A percentile compares a stretch with the other conserved stretches of the same genome.
phyloP scores from a whole-genome alignment of 2,888 invertebrate species.

The Neocrepidodera transversa region DNA sequence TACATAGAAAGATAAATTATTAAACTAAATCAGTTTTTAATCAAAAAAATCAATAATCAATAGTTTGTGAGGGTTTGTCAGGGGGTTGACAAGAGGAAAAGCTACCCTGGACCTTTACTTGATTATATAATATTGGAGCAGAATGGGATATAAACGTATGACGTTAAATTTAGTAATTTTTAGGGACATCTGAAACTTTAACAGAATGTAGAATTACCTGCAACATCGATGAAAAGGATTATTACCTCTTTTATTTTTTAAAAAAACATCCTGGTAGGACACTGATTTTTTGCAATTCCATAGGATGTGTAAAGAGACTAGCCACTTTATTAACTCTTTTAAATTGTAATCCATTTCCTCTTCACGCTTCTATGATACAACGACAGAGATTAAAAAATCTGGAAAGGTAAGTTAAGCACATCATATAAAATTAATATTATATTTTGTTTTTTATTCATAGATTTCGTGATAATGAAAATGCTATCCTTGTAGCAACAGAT shows the following conservation, averaged over 20 bases:
- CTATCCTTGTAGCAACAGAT: constrained; percentile 90
- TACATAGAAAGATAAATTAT: no score
- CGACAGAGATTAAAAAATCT: constrained; percentile 91
- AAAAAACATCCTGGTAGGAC: constrained; percentile 87
- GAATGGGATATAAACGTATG: no score
- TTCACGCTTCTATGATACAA: constrained; percentile 94
- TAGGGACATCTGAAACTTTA: constrained; percentile 82
- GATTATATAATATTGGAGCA: no score
- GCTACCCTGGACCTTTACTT: no score
- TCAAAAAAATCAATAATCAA: no score
- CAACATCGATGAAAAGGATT: constrained; percentile 83
- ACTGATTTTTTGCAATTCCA: constrained; percentile 92
- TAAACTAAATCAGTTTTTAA: neutral
- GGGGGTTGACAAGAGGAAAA: no score
- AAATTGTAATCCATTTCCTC: constrained; percentile 75
- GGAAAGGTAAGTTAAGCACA: constrained; percentile 72
- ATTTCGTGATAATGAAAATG: constrained; percentile 74
- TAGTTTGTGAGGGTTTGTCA: no score
- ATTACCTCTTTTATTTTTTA: constrained; percentile 89
- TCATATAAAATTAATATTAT: no score
- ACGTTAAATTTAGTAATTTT: no score
- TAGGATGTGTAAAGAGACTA: constrained; percentile 88
- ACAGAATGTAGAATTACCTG: constrained; percentile 86
- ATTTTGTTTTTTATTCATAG: constrained; percentile 56
- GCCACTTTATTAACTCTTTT: constrained; percentile 73